A percentile compares a stretch with the other conserved stretches of the same genome.
These are phyloP conservation scores for Vanacampus margaritifer DNA, from an alignment of 2,113 vertebrate genomes.

Conservation along the genomic window DNA sequence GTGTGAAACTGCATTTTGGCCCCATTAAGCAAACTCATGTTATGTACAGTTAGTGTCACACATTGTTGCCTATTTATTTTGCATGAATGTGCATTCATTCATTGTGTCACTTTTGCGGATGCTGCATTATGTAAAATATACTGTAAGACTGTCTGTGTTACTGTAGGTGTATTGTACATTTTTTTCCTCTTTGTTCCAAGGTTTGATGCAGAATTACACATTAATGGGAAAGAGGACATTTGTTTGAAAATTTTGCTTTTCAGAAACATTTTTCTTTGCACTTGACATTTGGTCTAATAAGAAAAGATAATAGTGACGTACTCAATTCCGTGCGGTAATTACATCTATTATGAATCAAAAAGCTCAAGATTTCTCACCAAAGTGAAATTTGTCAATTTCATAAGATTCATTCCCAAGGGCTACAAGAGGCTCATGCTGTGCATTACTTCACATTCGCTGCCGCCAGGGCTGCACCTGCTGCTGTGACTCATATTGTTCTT, in stretches of 20 bases:
- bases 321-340: background rate
- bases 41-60: conserved; percentile 29
- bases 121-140: conserved; percentile 4
- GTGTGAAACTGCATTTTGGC: conserved; percentile 52
- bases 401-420: background rate
- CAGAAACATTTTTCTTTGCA: background rate
- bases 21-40: conserved; percentile 51
- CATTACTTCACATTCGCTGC: background rate
- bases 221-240: background rate
- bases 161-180: background rate
- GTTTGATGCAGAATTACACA: background rate
- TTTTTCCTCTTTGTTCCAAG: background rate
- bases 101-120: conserved; percentile 19
- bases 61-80: conserved; percentile 12
- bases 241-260: background rate
- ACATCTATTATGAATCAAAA: background rate
- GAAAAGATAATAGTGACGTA: background rate
- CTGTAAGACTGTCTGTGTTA: background rate
- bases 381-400: background rate
- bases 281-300: background rate
- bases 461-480: background rate
- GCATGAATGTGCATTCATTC: conserved; percentile 16
- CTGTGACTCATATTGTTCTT: background rate
- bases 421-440: conserved; percentile 2
- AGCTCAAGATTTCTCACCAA: conserved; percentile 5